A percentile compares a stretch with the other conserved stretches of the same genome.
Conservation (phyloP, 2,888 invertebrate species). For the Lasioglossum marginatum region DNA sequence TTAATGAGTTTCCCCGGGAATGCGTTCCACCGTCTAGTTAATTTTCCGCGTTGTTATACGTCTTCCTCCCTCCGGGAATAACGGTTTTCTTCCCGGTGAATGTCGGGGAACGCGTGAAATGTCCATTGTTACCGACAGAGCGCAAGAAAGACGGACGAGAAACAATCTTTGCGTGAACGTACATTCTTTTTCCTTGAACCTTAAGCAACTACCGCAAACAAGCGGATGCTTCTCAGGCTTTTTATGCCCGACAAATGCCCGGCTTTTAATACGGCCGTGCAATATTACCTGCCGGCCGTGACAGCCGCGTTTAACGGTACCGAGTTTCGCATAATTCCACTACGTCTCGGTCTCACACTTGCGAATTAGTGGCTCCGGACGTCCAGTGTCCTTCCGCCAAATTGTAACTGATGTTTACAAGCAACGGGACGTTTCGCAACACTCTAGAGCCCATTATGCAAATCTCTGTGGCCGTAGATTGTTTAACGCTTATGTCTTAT, state of each 20-base stretch:
- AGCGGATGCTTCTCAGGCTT: conserved; percentile 12
- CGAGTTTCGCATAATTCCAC: not conserved
- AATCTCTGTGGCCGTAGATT: not conserved
- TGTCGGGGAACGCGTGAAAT: conserved; percentile 39
- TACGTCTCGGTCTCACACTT: not conserved
- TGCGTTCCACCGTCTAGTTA: conserved; percentile 28
- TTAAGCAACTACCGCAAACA: conserved; percentile 14
- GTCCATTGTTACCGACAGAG: conserved; percentile 41
- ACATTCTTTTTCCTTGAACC: not conserved
- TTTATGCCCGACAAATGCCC: conserved; percentile 14
- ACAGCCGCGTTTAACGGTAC: conserved; percentile 14
- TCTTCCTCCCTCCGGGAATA: conserved; percentile 47
- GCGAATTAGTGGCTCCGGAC: not conserved
- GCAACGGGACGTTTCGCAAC: not conserved
- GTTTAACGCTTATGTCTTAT: not conserved
- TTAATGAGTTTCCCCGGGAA: conserved; percentile 48
- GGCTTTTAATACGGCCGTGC: conserved; percentile 7
- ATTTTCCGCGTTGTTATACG: conserved; percentile 42
- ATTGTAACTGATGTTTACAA: not conserved
- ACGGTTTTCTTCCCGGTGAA: conserved; percentile 32
- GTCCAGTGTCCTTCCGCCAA: not conserved
- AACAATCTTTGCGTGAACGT: conserved; percentile 4
- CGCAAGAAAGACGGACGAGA: not conserved
- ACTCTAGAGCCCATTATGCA: not conserved
- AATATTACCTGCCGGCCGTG: not conserved